Base-by-base conservation (phyloP, 2,797 vertebrate species). In the Coreius guichenoti region DNA sequence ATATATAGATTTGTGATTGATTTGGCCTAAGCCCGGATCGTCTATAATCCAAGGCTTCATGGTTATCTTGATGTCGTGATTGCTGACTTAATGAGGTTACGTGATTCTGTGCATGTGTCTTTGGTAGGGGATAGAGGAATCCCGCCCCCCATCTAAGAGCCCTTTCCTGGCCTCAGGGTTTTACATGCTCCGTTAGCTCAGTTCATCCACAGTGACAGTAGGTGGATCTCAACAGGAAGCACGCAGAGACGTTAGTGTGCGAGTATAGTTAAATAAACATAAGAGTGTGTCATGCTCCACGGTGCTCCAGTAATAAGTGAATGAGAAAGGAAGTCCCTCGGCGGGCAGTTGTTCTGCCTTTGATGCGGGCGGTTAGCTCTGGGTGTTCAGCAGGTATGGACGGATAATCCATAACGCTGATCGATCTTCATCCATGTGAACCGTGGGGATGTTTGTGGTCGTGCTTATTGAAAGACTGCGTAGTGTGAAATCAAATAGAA, bases 21-120 rank as follows among this genome's bases (percentile, higher is more conserved):
- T 78, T 80, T 80, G 29, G 11, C 19, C n/a, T 47, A 67, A 47
- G 58, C n/a, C 29, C 51, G 45, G 49, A 39, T 47, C 14, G 4
- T 79, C 33, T 33, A 31, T 69, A 70, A 78, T 79, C 43, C 51
- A 33, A 47, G 75, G 9, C 19, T 45, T 31, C 23, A 7, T 80
- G 8, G 56, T 56, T 31, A 58, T 54, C 43, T 86, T 33, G 49
- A 72, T 68, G 73, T 73, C 82, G 45, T 33, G 82, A 78, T 77
- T 84, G 79, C 49, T 73, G 83, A 68, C 29, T 80, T 78, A 81
- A 45, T 67, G 83, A 77, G 85, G 80, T 86, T 86, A 86, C 31
- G 72, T 86, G 79, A 77, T 79, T 86, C 78, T 51, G 45, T 86
- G 70, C 65, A 61, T 82, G 79, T 81, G 61, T 82, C 19, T 86